Evolutionary conservation across 1,140 invertebrate species (phyloP), one percentile per base, ranked within the genome.

Genomic region (Scaptomyza hsui): DNA sequence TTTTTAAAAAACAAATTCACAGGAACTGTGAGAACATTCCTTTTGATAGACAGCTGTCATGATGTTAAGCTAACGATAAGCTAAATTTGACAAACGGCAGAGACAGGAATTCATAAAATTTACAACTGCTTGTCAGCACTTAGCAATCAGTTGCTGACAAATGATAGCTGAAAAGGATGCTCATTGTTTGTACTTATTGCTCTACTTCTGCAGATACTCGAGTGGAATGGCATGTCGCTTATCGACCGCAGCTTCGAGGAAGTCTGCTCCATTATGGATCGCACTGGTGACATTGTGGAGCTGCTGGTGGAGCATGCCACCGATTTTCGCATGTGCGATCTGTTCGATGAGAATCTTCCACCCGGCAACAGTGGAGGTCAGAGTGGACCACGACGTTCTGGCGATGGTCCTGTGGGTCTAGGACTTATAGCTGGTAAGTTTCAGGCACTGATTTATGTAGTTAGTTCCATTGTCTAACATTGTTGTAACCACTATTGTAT

Each of bases 171-270:
- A 13, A 16, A 13, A 39, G 16, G 9, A 19, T 21, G 15, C 24
- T 42, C 42, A 51, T n/a, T 37, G 41, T 19, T 12, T 32, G 32
- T 42, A 21, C n/a, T n/a, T 67, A 64, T 75, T 75, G 12, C 12
- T 37, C 3, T n/a, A n/a, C 12, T 79, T 45, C 2, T n/a, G 12
- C 70, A 95, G 94, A 94, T 97, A 64, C 91, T 97, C 5, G 95
- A 97, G 88, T 97, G 96, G 96, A 94, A 94, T 61, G 96, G 97
- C 1, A 94, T 97, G 44, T 95, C 96, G 0, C 92, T 98, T 37
- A 95, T 95, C 12, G 97, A 98, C 92, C 94, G 96, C 37, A 98
- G 96, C 60, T 98, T 98, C 90, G 97, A 99, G 90, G 97, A 98
- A 91, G 95, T 95, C 5, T 95, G 95, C 85, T 93, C 94, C 45